These are phyloP conservation scores for Enhydra lutris DNA, from an alignment of 2,113 vertebrate genomes.

Conservation along the genomic window DNA sequence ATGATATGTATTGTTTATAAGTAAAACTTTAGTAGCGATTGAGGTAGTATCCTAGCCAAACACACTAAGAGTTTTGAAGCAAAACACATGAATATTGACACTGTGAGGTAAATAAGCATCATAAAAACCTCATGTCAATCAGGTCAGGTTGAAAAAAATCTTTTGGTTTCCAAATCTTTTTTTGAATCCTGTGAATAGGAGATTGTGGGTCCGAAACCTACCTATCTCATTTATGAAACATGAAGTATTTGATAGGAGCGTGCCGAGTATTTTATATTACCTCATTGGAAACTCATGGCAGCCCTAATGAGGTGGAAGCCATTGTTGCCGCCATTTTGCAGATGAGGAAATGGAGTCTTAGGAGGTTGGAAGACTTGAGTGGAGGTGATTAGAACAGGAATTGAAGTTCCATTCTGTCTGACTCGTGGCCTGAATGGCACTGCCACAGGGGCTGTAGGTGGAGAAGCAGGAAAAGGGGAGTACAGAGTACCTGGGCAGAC, in stretches of 20 bases:
- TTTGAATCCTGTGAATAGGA: neutral
- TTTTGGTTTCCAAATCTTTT: neutral
- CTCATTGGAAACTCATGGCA: neutral
- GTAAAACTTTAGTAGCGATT: neutral
- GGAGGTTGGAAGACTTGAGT: neutral
- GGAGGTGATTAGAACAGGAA: neutral
- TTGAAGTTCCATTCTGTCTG: neutral
- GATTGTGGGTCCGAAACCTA: neutral
- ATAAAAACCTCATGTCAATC: neutral
- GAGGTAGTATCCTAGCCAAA: neutral
- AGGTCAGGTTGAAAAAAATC: neutral
- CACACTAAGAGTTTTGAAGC: neutral
- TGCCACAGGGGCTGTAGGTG: neutral
- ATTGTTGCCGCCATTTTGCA: neutral
- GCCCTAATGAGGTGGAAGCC: neutral
- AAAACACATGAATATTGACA: neutral
- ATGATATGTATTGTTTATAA: neutral
- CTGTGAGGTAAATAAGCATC: neutral
- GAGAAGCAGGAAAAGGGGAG: accelerated
- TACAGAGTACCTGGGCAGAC: neutral
- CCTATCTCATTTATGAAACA: neutral
- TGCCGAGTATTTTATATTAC: neutral
- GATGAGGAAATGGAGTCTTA: neutral
- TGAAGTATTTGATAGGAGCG: neutral
- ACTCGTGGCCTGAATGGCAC: neutral